Percentiles rank a stretch among this genome's conserved stretches.
phyloP scores from a whole-genome alignment of 2,888 invertebrate genomes.

The Eilema caniola region DNA sequence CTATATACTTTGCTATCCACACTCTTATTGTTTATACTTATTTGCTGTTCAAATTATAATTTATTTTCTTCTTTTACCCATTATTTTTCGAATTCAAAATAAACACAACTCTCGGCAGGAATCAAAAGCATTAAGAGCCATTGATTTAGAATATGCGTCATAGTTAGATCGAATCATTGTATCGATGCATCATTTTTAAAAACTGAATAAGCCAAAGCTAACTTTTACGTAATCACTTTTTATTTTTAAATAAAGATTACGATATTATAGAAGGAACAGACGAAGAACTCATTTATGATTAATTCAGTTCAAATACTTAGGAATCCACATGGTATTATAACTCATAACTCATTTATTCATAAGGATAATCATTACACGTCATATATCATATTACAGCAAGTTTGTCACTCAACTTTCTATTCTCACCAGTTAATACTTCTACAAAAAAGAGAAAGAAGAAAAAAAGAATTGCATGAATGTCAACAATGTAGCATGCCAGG shows the following conservation, averaged over 20 bases:
- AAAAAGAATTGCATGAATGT: too few relatives aligned
- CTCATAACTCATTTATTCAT: too few relatives aligned
- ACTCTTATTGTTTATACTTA: slow-evolving; percentile 19
- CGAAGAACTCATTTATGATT: too few relatives aligned
- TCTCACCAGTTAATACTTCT: too few relatives aligned
- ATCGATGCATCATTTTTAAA: slow-evolving; percentile 13
- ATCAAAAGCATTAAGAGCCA: slow-evolving; percentile 2
- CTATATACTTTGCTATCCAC: slow-evolving; percentile 16
- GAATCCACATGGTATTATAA: too few relatives aligned
- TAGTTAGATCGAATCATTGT: slow-evolving; percentile 9
- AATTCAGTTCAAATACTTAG: too few relatives aligned
- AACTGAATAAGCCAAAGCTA: not conserved
- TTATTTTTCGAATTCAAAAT: slow-evolving; percentile 18
- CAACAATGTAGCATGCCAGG: too few relatives aligned
- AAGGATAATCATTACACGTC: too few relatives aligned
- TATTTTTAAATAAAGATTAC: not conserved
- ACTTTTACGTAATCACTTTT: not conserved
- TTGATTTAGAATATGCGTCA: slow-evolving; percentile 19
- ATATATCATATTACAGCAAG: too few relatives aligned
- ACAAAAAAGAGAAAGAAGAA: too few relatives aligned
- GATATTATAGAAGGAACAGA: too few relatives aligned
- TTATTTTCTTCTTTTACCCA: slow-evolving; percentile 19
- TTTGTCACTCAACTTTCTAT: too few relatives aligned
- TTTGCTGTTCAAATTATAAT: slow-evolving; percentile 22
- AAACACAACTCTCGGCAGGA: slow-evolving; percentile 8